phyloP scores from a whole-genome alignment of 30 jellyfish, hydroid and myxozoan species.

The Phacellophora camtschatica region DNA sequence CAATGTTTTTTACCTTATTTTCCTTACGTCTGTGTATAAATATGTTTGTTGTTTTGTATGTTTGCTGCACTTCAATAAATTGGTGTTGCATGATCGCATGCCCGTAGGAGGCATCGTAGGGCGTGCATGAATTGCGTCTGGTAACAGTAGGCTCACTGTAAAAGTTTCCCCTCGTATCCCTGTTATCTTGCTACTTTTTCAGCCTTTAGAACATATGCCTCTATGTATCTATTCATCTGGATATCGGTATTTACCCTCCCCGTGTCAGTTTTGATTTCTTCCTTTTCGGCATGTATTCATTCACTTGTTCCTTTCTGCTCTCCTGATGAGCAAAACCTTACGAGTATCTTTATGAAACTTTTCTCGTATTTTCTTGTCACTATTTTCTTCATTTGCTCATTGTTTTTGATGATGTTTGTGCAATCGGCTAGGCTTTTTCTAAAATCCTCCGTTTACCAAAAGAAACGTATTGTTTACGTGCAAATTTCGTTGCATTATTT shows the following conservation, averaged over 20 bases:
- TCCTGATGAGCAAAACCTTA: not conserved
- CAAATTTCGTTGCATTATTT: not conserved
- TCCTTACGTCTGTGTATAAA: not conserved
- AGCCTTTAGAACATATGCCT: not conserved
- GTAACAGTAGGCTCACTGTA: not conserved
- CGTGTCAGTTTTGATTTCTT: not conserved
- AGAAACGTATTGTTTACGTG: not conserved
- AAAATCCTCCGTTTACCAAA: not conserved
- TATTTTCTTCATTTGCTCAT: slow-evolving; percentile 11
- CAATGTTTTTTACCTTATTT: not conserved
- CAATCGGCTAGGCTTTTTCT: not conserved
- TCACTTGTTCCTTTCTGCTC: slow-evolving; percentile 4
- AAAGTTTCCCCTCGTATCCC: not conserved
- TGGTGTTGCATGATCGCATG: not conserved
- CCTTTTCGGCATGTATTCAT: slow-evolving; percentile 9
- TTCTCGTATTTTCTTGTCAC: slow-evolving; percentile 1
- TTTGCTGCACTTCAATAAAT: not conserved
- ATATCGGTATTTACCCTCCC: not conserved
- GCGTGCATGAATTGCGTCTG: not conserved
- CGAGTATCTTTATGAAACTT: slow-evolving; percentile 8
- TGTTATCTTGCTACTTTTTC: not conserved
- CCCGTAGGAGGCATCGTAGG: not conserved
- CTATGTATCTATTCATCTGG: not conserved
- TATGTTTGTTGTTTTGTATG: not conserved
- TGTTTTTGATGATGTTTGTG: not conserved